Percentiles rank a stretch among this genome's conserved stretches.
These are phyloP conservation scores for Papilio polytes DNA, from an alignment of 1,140 invertebrate genomes.

Conservation along the genomic window DNA sequence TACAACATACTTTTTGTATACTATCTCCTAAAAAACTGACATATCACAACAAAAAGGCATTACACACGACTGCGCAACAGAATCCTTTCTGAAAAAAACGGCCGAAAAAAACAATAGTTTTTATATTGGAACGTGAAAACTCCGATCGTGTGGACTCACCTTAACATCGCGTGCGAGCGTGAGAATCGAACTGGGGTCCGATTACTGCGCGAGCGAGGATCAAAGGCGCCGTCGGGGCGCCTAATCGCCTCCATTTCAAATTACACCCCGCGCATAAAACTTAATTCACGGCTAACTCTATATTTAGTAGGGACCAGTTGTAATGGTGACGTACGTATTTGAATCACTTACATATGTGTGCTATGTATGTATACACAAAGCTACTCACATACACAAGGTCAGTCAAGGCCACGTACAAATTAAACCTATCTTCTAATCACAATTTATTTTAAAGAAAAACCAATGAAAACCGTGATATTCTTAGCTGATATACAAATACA, in stretches of 20 bases:
- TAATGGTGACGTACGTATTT: constrained; percentile 39
- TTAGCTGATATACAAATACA: too few relatives aligned
- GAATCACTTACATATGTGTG: not conserved
- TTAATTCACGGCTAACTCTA: constrained; percentile 49
- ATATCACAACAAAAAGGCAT: constrained; percentile 16
- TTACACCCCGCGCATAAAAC: constrained; percentile 60
- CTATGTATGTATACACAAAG: not conserved
- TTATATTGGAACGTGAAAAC: constrained; percentile 23
- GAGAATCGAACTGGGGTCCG: constrained; percentile 58
- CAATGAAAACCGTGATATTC: too few relatives aligned
- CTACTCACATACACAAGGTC: not conserved
- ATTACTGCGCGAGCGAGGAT: constrained; percentile 63
- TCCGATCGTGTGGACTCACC: constrained; percentile 33
- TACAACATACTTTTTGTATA: constrained; percentile 1
- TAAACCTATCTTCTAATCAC: too few relatives aligned
- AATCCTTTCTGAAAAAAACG: constrained; percentile 25
- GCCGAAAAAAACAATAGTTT: not conserved
- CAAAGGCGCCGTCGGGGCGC: constrained; percentile 68
- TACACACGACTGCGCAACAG: constrained; percentile 22
- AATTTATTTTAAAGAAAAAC: too few relatives aligned
- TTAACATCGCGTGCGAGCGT: constrained; percentile 56
- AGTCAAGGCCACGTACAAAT: too few relatives aligned
- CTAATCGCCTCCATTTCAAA: constrained; percentile 72
- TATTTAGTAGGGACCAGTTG: constrained; percentile 38
- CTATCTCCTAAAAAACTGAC: constrained; percentile 16